Evolutionary conservation across 2,797 vertebrate species (phyloP).

Genomic region (Ibycter americanus): DNA sequence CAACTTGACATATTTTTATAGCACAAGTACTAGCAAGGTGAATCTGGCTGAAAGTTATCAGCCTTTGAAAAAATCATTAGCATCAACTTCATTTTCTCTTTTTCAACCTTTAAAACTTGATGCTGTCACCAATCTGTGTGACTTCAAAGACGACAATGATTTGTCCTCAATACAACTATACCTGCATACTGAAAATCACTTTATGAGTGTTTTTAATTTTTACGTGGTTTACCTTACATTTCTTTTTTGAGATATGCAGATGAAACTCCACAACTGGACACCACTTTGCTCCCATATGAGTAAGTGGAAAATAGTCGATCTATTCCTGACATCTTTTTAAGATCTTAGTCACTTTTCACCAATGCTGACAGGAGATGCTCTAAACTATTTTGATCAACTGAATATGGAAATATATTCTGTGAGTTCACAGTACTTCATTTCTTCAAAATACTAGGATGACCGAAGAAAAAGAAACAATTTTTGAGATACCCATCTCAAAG

Average conservation of each 20-base stretch:
- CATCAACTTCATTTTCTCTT: neutral
- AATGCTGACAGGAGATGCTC: neutral
- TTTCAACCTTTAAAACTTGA: neutral
- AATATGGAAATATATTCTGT: neutral
- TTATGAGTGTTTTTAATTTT: neutral
- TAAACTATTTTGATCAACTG: neutral
- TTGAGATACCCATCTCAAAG: neutral
- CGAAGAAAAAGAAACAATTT: neutral
- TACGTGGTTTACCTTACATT: neutral
- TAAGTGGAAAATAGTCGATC: neutral
- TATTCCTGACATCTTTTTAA: neutral
- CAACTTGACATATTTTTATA: neutral
- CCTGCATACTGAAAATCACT: neutral
- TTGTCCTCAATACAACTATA: neutral
- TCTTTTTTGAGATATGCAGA: neutral
- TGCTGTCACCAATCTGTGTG: neutral
- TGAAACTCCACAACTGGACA: neutral
- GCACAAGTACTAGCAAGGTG: neutral
- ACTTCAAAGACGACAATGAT: slow-evolving; percentile 22
- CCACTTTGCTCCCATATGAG: neutral
- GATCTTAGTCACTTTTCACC: neutral
- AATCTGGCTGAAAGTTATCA: neutral
- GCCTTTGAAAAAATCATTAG: slow-evolving; percentile 28
- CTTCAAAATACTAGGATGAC: neutral
- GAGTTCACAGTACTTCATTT: neutral